Evolutionary conservation across 2,113 vertebrate species (phyloP).

Genomic region (Lamprologus ornatipinnis): DNA sequence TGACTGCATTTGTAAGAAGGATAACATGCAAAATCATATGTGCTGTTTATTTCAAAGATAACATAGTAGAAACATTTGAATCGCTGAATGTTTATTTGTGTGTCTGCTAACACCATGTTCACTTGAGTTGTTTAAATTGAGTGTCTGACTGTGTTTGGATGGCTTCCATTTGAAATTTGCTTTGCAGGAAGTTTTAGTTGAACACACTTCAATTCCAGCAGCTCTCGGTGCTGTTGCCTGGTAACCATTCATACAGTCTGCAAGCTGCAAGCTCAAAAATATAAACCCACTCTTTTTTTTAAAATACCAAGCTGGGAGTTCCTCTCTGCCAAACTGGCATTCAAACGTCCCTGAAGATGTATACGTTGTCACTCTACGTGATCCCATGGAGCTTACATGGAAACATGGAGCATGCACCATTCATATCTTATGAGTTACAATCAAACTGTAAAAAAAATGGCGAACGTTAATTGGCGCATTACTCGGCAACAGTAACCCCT

Average conservation of each 20-base stretch:
- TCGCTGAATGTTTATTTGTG: neutral
- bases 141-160: neutral
- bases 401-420: neutral
- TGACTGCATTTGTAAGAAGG: neutral
- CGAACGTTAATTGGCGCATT: fast-evolving
- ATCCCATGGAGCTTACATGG: neutral
- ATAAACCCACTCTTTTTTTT: neutral
- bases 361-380: neutral
- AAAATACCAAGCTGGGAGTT: neutral
- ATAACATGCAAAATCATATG: neutral
- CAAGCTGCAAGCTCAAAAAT: slow-evolving; percentile 23
- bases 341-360: neutral
- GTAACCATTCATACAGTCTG: slow-evolving; percentile 37
- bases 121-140: neutral
- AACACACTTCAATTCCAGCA: neutral
- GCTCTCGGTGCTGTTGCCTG: slow-evolving; percentile 30
- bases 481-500: neutral
- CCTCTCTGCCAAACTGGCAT: neutral
- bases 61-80: neutral
- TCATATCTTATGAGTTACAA: neutral
- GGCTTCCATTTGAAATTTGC: neutral
- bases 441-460: neutral
- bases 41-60: neutral
- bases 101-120: neutral
- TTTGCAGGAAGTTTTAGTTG: neutral